Evolutionary conservation across 2,113 vertebrate species (phyloP).

Genomic region (Protobothrops flavoviridis): DNA sequence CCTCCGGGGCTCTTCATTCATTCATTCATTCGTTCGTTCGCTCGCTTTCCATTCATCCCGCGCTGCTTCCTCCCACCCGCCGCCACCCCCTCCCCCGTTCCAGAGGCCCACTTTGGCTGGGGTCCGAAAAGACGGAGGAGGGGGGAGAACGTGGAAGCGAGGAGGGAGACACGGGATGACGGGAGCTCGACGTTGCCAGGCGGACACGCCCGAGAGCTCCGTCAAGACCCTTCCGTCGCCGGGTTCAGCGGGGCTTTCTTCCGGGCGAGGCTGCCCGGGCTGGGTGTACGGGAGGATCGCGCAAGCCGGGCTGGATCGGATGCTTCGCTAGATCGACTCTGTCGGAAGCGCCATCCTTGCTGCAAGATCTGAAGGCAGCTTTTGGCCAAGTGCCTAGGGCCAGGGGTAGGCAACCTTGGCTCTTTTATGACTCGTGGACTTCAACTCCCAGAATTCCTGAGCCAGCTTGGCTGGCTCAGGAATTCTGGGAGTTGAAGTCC

Average conservation of each 20-base stretch:
- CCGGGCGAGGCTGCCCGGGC: too few relatives aligned
- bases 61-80: not conserved
- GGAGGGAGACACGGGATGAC: not conserved
- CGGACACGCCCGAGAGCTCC: not conserved
- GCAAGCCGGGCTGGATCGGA: not conserved
- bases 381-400: too few relatives aligned
- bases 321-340: not conserved
- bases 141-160: not conserved
- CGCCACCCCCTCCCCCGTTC: not conserved
- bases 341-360: too few relatives aligned
- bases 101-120: not conserved
- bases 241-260: not conserved
- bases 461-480: too few relatives aligned
- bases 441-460: too few relatives aligned
- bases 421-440: too few relatives aligned
- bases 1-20: not conserved
- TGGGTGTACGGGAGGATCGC: too few relatives aligned
- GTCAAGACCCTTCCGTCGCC: not conserved
- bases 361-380: too few relatives aligned
- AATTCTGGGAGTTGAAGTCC: too few relatives aligned
- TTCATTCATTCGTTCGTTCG: not conserved
- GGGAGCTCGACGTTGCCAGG: not conserved
- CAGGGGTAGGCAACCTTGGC: too few relatives aligned
- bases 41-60: not conserved
- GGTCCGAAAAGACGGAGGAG: not conserved